Conservation (phyloP, 2,888 invertebrate species). For the Tiliacea citrago region DNA sequence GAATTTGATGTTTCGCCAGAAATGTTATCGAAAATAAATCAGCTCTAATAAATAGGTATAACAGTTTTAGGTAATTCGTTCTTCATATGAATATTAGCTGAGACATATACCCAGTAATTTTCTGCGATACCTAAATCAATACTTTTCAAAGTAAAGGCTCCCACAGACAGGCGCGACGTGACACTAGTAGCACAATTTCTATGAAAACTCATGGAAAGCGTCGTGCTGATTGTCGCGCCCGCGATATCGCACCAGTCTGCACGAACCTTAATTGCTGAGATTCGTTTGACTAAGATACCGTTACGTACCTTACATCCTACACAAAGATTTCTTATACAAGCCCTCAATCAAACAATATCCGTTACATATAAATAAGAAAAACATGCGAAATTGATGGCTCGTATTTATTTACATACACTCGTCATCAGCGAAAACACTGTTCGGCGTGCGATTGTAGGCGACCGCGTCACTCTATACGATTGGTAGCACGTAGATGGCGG, state of each 20-base stretch:
- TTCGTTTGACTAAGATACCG: constrained; percentile 70
- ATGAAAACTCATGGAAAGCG: too few species aligned
- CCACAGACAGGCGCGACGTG: too few species aligned
- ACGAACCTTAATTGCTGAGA: neutral
- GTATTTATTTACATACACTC: constrained; percentile 61
- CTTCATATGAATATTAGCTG: constrained; percentile 2
- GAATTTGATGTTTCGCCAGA: constrained; percentile 1
- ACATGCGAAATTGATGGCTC: constrained; percentile 68
- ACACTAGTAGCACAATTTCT: too few species aligned
- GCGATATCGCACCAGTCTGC: too few species aligned
- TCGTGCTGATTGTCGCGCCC: too few species aligned
- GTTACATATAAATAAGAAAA: constrained; percentile 70
- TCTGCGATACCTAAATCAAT: neutral
- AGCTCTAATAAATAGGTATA: constrained; percentile 7
- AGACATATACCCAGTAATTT: neutral
- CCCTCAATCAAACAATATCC: constrained; percentile 69
- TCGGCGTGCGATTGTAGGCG: constrained; percentile 76
- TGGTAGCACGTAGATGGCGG: constrained; percentile 80
- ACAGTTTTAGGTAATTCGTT: constrained; percentile 7
- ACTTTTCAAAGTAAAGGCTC: neutral
- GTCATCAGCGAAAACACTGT: constrained; percentile 67
- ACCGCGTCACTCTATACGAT: constrained; percentile 81
- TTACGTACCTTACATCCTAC: constrained; percentile 73
- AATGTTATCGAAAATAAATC: constrained; percentile 20
- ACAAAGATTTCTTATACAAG: constrained; percentile 69